Conservation (phyloP, 1,140 invertebrate genomes). For the Diabrotica virgifera region DNA sequence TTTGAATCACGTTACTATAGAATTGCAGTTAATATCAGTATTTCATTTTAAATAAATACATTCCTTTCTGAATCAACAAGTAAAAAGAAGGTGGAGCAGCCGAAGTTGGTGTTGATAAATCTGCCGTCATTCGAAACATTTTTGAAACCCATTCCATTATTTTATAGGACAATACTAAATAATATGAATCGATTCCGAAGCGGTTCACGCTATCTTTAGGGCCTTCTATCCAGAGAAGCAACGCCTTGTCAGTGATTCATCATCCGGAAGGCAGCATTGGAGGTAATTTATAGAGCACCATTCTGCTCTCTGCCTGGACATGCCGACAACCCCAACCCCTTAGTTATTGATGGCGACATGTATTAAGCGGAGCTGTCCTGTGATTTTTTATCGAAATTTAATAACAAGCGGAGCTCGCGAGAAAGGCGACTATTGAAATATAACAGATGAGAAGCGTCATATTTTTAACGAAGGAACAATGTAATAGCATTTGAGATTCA, state of each 20-base stretch:
- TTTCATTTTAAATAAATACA: too few species aligned
- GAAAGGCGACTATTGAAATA: conserved; percentile 3
- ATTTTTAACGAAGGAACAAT: not conserved
- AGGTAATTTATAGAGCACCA: not conserved
- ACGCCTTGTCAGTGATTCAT: conserved; percentile 31
- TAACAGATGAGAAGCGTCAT: not conserved
- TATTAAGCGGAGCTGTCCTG: conserved; percentile 40
- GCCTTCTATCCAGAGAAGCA: not conserved
- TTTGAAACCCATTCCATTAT: too few species aligned
- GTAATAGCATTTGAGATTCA: not conserved
- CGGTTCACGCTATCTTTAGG: not conserved
- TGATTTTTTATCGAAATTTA: conserved; percentile 40
- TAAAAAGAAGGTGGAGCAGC: too few species aligned
- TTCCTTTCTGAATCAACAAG: too few species aligned
- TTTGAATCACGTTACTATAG: too few species aligned
- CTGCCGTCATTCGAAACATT: too few species aligned
- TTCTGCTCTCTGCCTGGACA: conserved; percentile 11
- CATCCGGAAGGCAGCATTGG: conserved; percentile 26
- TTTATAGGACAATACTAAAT: too few species aligned
- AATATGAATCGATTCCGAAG: too few species aligned
- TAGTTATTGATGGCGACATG: conserved; percentile 44
- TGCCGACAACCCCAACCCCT: conserved; percentile 24
- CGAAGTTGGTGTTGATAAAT: too few species aligned
- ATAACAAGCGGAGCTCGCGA: conserved; percentile 26
- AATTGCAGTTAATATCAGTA: too few species aligned